These are phyloP conservation scores for Nesogale talazaci DNA, from an alignment of 2,113 vertebrate species.

Conservation along the genomic window DNA sequence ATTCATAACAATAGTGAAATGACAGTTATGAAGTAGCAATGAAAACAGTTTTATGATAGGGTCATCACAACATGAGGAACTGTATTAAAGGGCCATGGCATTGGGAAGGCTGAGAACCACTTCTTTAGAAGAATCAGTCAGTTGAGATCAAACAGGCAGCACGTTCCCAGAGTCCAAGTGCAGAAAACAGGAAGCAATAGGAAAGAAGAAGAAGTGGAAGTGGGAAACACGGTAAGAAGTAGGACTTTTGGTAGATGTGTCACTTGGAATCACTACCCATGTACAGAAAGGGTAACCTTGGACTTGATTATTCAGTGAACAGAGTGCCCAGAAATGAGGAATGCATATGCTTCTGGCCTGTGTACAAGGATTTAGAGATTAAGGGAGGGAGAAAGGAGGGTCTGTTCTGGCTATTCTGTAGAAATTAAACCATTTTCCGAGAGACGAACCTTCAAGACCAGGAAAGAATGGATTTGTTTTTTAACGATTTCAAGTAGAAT, in stretches of 20 bases:
- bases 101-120: too few species aligned
- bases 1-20: too few species aligned
- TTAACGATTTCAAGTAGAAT: conserved; percentile 56
- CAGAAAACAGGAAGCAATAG: too few species aligned
- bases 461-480: conserved; percentile 71
- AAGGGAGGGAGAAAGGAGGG: neutral
- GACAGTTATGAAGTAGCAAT: too few species aligned
- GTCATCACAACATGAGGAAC: too few species aligned
- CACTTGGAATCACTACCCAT: neutral
- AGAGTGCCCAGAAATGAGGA: neutral
- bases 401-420: conserved; percentile 5
- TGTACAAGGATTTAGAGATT: neutral
- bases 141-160: too few species aligned
- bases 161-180: too few species aligned
- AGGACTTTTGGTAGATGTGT: neutral
- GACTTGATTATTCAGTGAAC: neutral
- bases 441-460: conserved; percentile 78
- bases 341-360: neutral
- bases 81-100: too few species aligned
- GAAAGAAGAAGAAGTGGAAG: too few species aligned
- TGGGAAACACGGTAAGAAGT: too few species aligned
- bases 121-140: too few species aligned
- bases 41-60: too few species aligned
- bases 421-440: conserved; percentile 78
- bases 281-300: neutral